These are phyloP conservation scores for Caenorhabditis japonica DNA, from an alignment of 2,888 invertebrate genomes.

Conservation along the genomic window DNA sequence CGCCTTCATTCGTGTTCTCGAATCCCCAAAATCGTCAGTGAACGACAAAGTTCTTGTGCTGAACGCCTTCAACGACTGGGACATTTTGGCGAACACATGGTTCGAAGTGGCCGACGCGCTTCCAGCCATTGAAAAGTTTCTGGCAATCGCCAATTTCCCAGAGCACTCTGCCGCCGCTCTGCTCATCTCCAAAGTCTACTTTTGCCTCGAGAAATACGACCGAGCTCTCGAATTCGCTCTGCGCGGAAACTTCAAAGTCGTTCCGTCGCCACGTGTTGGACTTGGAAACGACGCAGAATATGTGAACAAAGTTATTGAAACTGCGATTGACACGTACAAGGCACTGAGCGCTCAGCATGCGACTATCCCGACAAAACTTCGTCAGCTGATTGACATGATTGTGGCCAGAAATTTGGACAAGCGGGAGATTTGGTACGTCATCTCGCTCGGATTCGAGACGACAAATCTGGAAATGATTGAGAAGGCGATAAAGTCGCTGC, in stretches of 20 bases:
- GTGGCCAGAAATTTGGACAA: slow-evolving; percentile 48
- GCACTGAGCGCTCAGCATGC: slow-evolving; percentile 2
- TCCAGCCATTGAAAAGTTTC: slow-evolving; percentile 39
- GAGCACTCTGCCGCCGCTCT: slow-evolving; percentile 34
- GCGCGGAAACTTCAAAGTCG: slow-evolving; percentile 44
- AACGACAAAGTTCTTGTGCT: slow-evolving; percentile 43
- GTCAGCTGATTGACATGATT: slow-evolving; percentile 34
- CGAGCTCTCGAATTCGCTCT: slow-evolving; percentile 48
- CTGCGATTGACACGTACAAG: slow-evolving; percentile 44
- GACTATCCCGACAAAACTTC: slow-evolving; percentile 3
- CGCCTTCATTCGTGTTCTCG: slow-evolving; percentile 51
- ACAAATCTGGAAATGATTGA: slow-evolving; percentile 96
- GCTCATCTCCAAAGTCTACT: slow-evolving; percentile 51
- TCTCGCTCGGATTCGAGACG: slow-evolving; percentile 95
- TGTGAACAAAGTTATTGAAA: slow-evolving; percentile 49
- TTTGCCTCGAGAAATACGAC: slow-evolving; percentile 49
- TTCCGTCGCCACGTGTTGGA: slow-evolving; percentile 26
- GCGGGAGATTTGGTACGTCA: slow-evolving; percentile 80
- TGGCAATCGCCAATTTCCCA: slow-evolving; percentile 30
- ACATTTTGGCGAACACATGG: slow-evolving; percentile 46
- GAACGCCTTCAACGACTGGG: slow-evolving; percentile 51
- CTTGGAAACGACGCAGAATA: slow-evolving; percentile 47
- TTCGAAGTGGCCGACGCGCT: slow-evolving; percentile 52
- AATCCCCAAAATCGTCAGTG: slow-evolving; percentile 21
- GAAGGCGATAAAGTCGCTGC: slow-evolving; percentile 83